Conservation (phyloP, 2,888 invertebrate species). For the Leucophenga montana region DNA sequence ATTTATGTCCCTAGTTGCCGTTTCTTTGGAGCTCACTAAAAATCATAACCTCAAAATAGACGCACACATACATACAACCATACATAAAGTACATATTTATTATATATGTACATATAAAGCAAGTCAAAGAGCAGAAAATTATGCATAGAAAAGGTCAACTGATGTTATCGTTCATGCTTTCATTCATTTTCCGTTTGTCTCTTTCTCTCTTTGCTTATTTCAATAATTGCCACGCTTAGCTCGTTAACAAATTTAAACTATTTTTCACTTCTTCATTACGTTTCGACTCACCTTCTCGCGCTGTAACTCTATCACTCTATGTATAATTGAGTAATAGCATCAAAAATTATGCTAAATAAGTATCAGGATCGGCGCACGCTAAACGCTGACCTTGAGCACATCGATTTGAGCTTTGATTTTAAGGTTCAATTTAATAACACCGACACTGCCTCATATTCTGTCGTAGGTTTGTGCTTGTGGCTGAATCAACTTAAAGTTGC, state of each 20-base stretch:
- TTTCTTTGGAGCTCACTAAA: slow-evolving; percentile 38
- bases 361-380: background rate
- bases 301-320: too few species aligned
- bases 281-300: too few species aligned
- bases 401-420: background rate
- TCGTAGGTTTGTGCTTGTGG: too few species aligned
- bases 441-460: too few species aligned
- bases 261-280: background rate
- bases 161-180: too few species aligned
- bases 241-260: slow-evolving; percentile 60
- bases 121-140: slow-evolving; percentile 54
- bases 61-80: too few species aligned
- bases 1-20: slow-evolving; percentile 23
- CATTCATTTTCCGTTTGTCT: background rate
- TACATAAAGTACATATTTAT: background rate
- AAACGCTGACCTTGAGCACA: background rate
- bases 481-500: too few species aligned
- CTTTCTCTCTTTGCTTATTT: slow-evolving; percentile 39
- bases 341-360: slow-evolving; percentile 29
- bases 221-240: slow-evolving; percentile 66
- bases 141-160: slow-evolving; percentile 45
- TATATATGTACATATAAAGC: slow-evolving; percentile 53
- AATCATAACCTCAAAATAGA: too few species aligned
- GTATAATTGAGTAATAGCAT: slow-evolving; percentile 28
- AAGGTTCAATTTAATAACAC: too few species aligned